Evolutionary conservation across 2,113 vertebrate species (phyloP).

Genomic region (Meriones unguiculatus): DNA sequence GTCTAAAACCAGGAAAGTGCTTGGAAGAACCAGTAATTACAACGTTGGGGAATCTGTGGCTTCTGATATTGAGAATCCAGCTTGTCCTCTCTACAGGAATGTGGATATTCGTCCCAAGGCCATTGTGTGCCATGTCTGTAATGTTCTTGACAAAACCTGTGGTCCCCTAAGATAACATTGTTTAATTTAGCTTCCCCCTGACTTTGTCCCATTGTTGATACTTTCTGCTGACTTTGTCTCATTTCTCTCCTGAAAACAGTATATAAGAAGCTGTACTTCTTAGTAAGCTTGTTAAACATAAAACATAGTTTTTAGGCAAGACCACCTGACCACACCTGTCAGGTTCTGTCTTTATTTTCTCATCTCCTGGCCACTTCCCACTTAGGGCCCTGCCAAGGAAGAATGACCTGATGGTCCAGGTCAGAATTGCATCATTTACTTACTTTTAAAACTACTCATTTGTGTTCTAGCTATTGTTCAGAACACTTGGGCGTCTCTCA

Average conservation of each 20-base stretch:
- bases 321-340: no score
- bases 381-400: not conserved
- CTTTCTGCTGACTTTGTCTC: not conserved
- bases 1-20: not conserved
- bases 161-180: not conserved
- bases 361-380: not conserved
- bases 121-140: not conserved
- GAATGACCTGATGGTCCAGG: not conserved
- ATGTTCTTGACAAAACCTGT: not conserved
- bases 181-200: not conserved
- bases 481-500: slow-evolving; percentile 7
- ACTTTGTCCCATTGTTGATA: not conserved
- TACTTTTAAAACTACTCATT: not conserved
- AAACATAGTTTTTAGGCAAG: not conserved
- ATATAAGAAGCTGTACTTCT: not conserved
- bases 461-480: not conserved
- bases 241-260: not conserved
- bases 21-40: not conserved
- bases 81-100: not conserved
- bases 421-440: not conserved
- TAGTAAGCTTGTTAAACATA: not conserved
- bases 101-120: not conserved
- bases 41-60: not conserved
- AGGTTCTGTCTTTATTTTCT: no score
- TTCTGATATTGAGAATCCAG: not conserved